Evolutionary conservation across 2,888 invertebrate genomes (phyloP).

Genomic region (Ischnura elegans): DNA sequence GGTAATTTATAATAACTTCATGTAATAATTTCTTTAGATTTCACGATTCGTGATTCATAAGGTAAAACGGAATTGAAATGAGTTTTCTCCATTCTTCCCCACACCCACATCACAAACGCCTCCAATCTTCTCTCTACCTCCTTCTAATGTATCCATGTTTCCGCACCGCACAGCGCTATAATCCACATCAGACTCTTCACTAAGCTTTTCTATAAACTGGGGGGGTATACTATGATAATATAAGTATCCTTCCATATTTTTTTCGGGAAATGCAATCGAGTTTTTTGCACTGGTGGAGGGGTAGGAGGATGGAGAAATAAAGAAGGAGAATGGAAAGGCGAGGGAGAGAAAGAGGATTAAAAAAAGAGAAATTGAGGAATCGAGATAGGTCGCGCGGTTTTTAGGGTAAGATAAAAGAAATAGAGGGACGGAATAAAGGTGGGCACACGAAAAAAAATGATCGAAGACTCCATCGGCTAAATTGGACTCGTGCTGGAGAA

Average conservation of each 20-base stretch:
- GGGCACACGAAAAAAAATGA: conserved; percentile 43
- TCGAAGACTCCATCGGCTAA: conserved; percentile 56
- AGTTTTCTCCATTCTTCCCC: background rate
- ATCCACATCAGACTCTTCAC: no score
- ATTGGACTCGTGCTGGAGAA: background rate
- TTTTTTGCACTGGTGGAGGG: background rate
- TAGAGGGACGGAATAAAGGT: background rate
- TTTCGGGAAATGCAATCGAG: background rate
- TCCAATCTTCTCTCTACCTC: no score
- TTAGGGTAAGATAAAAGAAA: background rate
- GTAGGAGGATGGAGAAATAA: background rate
- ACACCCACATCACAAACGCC: no score
- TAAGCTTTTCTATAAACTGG: no score
- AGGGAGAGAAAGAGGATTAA: background rate
- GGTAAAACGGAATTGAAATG: no score
- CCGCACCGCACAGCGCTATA: no score
- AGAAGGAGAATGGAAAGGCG: no score
- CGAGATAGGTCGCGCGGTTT: background rate
- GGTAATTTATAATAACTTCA: no score
- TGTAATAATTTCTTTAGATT: no score
- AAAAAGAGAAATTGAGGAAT: background rate
- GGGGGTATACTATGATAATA: no score
- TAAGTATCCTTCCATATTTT: background rate
- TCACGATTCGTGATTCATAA: no score
- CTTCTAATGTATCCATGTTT: no score